These are phyloP conservation scores for Tylochromis polylepis DNA, from an alignment of 2,113 vertebrate species.

Conservation along the genomic window DNA sequence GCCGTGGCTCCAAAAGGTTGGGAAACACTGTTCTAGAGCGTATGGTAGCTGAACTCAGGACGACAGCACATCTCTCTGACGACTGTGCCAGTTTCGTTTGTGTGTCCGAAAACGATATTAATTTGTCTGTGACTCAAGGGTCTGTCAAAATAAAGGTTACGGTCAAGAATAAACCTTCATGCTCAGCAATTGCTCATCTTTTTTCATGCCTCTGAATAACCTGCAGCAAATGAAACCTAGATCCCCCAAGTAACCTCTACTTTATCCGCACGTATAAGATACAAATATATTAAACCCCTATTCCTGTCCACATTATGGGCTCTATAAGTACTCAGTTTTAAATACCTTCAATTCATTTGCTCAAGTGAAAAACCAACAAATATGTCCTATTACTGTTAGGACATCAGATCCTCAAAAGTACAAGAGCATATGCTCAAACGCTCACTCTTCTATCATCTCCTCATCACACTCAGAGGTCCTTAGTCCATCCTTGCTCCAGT, in stretches of 20 bases:
- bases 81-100: not conserved
- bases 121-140: not conserved
- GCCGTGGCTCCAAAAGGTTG: too few species aligned
- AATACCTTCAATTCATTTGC: not conserved
- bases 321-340: not conserved
- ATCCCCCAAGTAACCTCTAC: not conserved
- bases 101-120: not conserved
- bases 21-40: too few species aligned
- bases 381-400: not conserved
- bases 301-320: not conserved
- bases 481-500: not conserved
- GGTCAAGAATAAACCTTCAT: not conserved
- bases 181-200: not conserved
- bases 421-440: not conserved
- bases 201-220: not conserved
- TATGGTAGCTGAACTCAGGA: not conserved
- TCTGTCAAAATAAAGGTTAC: not conserved
- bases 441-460: not conserved
- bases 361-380: slow-evolving; percentile 1
- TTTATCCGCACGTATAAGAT: not conserved
- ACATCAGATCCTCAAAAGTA: not conserved
- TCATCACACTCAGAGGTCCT: slow-evolving; percentile 16
- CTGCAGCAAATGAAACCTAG: not conserved
- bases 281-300: not conserved
- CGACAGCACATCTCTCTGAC: not conserved